A percentile compares a stretch with the other conserved stretches of the same genome.
Conservation (phyloP, 2,797 vertebrate species). For the Pseudotriccus pelzelni region DNA sequence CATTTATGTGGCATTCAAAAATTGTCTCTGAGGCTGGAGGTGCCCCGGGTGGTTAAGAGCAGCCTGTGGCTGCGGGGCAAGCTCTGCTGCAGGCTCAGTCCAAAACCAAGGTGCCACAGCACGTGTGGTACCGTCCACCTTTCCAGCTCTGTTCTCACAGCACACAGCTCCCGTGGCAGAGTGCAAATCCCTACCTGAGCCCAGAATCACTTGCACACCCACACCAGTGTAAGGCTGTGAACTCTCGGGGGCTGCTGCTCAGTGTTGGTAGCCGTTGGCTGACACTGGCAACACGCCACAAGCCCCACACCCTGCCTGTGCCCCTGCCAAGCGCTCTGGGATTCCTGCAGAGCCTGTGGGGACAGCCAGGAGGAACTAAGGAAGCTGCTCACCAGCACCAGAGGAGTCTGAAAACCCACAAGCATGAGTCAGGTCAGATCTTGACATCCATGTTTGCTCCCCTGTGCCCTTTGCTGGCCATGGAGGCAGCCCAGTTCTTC, state of each 20-base stretch:
- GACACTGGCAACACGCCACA: fast-evolving
- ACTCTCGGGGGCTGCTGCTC: neutral
- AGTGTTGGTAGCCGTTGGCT: neutral
- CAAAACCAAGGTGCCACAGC: neutral
- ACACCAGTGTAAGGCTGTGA: fast-evolving
- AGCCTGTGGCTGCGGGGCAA: fast-evolving
- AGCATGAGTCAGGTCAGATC: neutral
- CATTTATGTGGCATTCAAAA: neutral
- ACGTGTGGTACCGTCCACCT: fast-evolving
- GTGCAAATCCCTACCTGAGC: neutral
- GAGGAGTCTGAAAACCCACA: neutral
- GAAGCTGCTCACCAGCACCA: neutral
- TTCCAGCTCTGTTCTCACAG: neutral
- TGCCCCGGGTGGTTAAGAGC: neutral
- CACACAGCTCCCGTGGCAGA: fast-evolving
- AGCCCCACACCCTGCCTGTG: too few species aligned
- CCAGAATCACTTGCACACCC: neutral
- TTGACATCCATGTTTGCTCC: neutral
- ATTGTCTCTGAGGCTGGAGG: neutral
- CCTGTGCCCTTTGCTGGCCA: neutral
- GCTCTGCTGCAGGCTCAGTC: neutral
- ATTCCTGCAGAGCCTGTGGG: neutral
- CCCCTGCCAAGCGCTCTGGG: neutral
- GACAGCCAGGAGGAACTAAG: neutral
- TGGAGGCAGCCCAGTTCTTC: fast-evolving